Evolutionary conservation across 2,888 invertebrate species (phyloP), one percentile per base, ranked within the genome.

Genomic region (Nymphalis c-album): DNA sequence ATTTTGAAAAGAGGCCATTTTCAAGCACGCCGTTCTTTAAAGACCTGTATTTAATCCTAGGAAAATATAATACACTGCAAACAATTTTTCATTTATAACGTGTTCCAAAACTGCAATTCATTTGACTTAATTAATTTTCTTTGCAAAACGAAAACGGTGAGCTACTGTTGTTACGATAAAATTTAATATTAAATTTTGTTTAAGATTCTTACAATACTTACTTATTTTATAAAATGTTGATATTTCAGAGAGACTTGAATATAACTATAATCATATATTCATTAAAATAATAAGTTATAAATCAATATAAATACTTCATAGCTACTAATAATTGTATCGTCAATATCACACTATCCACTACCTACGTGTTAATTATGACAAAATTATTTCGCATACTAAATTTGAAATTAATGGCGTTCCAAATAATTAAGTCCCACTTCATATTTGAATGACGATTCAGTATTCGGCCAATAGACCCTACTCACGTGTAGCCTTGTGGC

Each of bases 81-180:
- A 59, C 62, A 67, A 69, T 69, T 68, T 70, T 69, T 71, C 69
- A 68, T 68, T 71, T 66, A 68, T 64, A 69, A 67, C 62, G 66
- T 70, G 51, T 50, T 66, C 66, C 31, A 60, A 66, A 61, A 67
- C 60, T 66, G 71, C 68, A 70, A 68, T 73, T 70, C 71, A 73
- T 71, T 74, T 68, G 58, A 66, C 70, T 70, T 73, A 75, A 75
- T 75, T 75, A 74, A 73, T 75, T 74, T 71, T 57, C 70, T 73
- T 35, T 66, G 63, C 70, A 64, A 66, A 64, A 73, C 69, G 60
- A 40, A 40, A 40, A 40, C 13, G 13, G 40, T 40, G 40, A 40
- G 51, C 60, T 68, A 64, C 61, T 68, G 68, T 69, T 65, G 60
- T 58, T 53, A 31, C 69, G 64, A 65, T 67, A 46, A 66, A 68